Base-by-base conservation (phyloP, 92 coral and sea anemone genomes). In the Pocillopora grandis region DNA sequence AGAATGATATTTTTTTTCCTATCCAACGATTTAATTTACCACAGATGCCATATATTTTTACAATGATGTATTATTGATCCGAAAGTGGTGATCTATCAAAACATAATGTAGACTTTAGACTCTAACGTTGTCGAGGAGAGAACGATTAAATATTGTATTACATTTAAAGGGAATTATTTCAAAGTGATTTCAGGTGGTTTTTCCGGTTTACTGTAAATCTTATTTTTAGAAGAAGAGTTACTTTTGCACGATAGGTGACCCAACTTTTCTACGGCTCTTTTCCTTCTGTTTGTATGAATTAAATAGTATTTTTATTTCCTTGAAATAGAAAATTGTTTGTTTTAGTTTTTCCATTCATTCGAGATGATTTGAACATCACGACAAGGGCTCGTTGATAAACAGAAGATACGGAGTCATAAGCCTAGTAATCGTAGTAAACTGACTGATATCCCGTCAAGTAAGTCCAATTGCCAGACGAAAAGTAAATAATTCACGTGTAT, bases 191-290 rank as follows among this genome's bases (percentile, higher is more conserved):
- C 57, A 15, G 57, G 9, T 2, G 33, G 9, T 11, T 70, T 27
- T 70, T 36, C 75, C 75, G 75, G 75, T 70, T 70, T 70, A 5
- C 56, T 70, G 55, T 6, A 20, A 70, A 70, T 70, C 75, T 20
- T 70, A n/a, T 70, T 70, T 69, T 16, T 14, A 3, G 52, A 42
- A 42, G 52, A 42, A 42, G 52, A 42, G 52, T 42, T 3, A 42
- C 8, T 42, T 42, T 42, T 42, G 52, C 52, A 42, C 52, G 52
- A 3, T 3, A 42, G 5, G 52, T 42, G 52, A 42, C 52, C 8
- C 52, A 42, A 42, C 8, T 42, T 42, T 42, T 42, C 52, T 7
- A 42, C 52, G 52, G 52, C 52, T 3, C 52, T 42, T 42, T 42
- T 42, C 52, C 52, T 16, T 55, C 75, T 1, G 0, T 68, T 31